Evolutionary conservation across 2,113 vertebrate genomes (phyloP).

Genomic region (Nipponia nippon): DNA sequence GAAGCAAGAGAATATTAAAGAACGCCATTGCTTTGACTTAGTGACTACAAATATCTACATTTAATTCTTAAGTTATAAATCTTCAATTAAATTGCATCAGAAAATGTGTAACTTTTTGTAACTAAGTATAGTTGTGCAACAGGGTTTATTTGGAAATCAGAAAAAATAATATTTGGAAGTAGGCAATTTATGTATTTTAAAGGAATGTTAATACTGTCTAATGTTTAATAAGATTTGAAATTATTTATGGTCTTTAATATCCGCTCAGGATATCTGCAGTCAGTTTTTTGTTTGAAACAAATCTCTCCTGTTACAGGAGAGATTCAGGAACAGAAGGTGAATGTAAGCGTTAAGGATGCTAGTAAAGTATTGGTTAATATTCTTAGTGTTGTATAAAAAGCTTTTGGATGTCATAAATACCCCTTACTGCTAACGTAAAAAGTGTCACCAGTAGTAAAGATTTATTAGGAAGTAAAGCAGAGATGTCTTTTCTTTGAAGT

Average conservation of each 20-base stretch:
- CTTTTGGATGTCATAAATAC: not conserved
- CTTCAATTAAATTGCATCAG: not conserved
- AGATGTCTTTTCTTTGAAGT: not conserved
- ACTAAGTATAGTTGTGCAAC: not conserved
- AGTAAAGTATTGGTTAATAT: not conserved
- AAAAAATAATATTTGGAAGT: not conserved
- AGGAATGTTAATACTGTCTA: not conserved
- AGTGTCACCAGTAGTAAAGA: not conserved
- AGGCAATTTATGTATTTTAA: not conserved
- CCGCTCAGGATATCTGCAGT: rapidly evolving
- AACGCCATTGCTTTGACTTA: not conserved
- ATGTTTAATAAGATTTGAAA: not conserved
- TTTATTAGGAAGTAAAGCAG: not conserved
- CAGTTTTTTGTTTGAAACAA: not conserved
- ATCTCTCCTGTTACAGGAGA: not conserved
- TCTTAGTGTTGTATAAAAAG: not conserved
- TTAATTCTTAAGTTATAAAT: not conserved
- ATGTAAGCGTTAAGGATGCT: not conserved
- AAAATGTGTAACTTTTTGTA: not conserved
- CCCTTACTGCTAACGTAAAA: not conserved
- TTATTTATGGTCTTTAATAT: not conserved
- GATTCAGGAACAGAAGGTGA: not conserved
- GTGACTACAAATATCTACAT: not conserved
- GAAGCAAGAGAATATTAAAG: not conserved
- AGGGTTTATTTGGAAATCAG: not conserved